A percentile compares a stretch with the other conserved stretches of the same genome.
phyloP scores from a whole-genome alignment of 1,140 invertebrate species.

The Zaprionus ghesquierei region DNA sequence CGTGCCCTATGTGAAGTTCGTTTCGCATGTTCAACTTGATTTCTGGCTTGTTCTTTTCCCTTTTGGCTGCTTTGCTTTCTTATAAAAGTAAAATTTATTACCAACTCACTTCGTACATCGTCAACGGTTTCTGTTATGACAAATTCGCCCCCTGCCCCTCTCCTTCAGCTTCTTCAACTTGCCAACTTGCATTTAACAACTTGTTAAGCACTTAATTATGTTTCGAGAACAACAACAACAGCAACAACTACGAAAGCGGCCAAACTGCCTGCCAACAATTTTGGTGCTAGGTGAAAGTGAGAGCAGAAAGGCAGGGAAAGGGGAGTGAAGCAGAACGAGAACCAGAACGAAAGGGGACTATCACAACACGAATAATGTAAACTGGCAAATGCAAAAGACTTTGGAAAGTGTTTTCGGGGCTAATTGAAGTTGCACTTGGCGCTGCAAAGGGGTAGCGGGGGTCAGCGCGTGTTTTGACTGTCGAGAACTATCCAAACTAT shows the following conservation, averaged over 20 bases:
- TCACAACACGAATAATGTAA: slow-evolving; percentile 74
- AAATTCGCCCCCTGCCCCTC: slow-evolving; percentile 38
- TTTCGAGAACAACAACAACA: slow-evolving; percentile 56
- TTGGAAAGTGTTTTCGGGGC: slow-evolving; percentile 74
- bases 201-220: slow-evolving; percentile 78
- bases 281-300: slow-evolving; percentile 45
- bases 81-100: slow-evolving; percentile 79
- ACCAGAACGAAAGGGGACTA: slow-evolving; percentile 58
- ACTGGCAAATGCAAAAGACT: slow-evolving; percentile 69
- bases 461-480: slow-evolving; percentile 14
- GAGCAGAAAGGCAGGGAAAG: neutral
- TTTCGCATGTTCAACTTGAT: slow-evolving; percentile 54
- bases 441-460: neutral
- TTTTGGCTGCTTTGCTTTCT: slow-evolving; percentile 23
- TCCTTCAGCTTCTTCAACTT: neutral
- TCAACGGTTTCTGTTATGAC: slow-evolving; percentile 63
- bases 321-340: neutral
- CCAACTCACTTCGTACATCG: slow-evolving; percentile 63
- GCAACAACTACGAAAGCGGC: slow-evolving; percentile 41
- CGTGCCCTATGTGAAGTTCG: slow-evolving; percentile 51
- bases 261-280: slow-evolving; percentile 5
- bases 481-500: neutral
- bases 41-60: slow-evolving; percentile 62
- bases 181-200: slow-evolving; percentile 57
- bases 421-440: slow-evolving; percentile 61